Percentiles rank a stretch among this genome's conserved stretches.
Evolutionary conservation across 2,888 invertebrate species (phyloP).

Genomic region (Beris chalybata): DNA sequence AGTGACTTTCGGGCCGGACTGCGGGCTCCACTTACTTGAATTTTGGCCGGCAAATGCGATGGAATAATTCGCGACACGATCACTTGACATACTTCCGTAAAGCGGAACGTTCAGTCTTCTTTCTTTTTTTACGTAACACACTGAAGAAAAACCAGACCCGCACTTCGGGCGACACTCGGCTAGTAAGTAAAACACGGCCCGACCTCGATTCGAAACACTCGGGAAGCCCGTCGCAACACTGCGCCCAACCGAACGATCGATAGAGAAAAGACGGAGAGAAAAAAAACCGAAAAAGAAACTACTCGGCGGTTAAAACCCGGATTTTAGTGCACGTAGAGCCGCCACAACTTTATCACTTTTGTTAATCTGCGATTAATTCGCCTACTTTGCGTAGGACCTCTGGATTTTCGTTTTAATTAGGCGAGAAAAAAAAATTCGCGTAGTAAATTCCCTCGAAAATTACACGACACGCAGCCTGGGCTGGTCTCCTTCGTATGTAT

Average conservation of each 20-base stretch:
- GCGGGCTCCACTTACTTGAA: constrained; percentile 20
- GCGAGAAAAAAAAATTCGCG: constrained; percentile 32
- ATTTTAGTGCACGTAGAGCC: too few species aligned
- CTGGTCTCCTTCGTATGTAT: constrained; percentile 39
- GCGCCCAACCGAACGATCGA: too few species aligned
- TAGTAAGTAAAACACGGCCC: constrained; percentile 1
- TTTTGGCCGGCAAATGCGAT: constrained; percentile 11
- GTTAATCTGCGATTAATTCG: constrained; percentile 3
- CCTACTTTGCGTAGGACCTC: constrained; percentile 13
- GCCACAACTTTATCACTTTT: constrained; percentile 13
- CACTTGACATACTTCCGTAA: constrained; percentile 5
- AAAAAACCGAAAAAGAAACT: background rate
- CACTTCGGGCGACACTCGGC: constrained; percentile 5
- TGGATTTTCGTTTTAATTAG: constrained; percentile 26
- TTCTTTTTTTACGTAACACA: constrained; percentile 18
- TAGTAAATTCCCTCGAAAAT: constrained; percentile 29
- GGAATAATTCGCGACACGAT: background rate
- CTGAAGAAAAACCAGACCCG: background rate
- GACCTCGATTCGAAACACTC: background rate
- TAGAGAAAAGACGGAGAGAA: too few species aligned
- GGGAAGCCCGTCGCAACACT: too few species aligned
- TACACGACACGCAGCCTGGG: constrained; percentile 39
- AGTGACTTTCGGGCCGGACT: constrained; percentile 2
- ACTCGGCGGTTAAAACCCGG: too few species aligned
- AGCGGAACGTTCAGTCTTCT: background rate